Evolutionary conservation across 2,888 invertebrate genomes (phyloP).

Genomic region (Cryptus armator): DNA sequence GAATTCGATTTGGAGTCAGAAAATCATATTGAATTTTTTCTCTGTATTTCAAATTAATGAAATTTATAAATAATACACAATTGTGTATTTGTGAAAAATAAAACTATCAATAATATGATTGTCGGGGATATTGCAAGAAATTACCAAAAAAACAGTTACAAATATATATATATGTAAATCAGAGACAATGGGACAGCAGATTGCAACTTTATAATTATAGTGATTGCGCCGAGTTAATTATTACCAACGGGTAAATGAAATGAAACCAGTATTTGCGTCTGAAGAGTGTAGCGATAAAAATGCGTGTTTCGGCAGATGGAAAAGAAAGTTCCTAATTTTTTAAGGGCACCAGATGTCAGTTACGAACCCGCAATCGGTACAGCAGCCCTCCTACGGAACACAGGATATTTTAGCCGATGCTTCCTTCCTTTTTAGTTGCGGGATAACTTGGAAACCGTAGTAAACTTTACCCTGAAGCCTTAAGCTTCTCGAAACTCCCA

Average conservation of each 20-base stretch:
- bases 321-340: background rate
- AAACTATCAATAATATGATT: background rate
- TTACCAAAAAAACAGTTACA: background rate
- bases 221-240: slow-evolving; percentile 8
- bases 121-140: background rate
- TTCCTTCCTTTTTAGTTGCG: background rate
- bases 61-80: no score
- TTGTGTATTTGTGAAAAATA: background rate
- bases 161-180: no score
- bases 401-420: background rate
- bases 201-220: background rate
- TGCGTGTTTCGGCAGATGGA: slow-evolving; percentile 26
- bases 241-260: background rate
- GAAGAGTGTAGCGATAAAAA: background rate
- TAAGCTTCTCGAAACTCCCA: background rate
- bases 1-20: background rate
- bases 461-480: background rate
- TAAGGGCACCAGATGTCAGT: background rate
- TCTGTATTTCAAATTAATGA: no score
- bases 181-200: background rate
- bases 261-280: background rate
- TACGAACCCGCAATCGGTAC: slow-evolving; percentile 42
- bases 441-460: background rate
- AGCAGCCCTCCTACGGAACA: background rate
- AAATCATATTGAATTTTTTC: background rate